Evolutionary conservation across 1,140 invertebrate species (phyloP), one percentile per base, ranked within the genome.

Genomic region (Cecropterus lyciades): DNA sequence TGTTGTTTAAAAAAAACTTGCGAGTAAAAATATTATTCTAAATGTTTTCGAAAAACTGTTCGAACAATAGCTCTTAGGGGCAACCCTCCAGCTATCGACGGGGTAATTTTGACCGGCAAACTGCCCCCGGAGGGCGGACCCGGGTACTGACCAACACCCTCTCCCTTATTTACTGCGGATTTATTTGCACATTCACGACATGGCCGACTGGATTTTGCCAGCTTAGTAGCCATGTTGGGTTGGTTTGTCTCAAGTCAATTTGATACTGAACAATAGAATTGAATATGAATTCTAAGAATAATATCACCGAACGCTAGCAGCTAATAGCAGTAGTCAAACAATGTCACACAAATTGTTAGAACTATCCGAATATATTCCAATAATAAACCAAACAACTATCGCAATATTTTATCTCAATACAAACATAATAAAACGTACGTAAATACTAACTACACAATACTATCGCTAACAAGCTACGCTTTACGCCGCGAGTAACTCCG

Each of bases 141-240:
- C 30, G 71, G 74, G 77, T 42, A 82, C 83, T 89, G 86, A 89
- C 86, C 86, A 74, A 69, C 78, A 77, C 80, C 80, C 79, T 74
- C 69, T 59, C 65, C 75, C 65, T 74, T 82, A 86, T 84, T 80
- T 83, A 85, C 79, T 72, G 71, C 70, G 65, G 64, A 73, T 75
- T 84, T 80, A 80, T 85, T 85, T 78, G 84, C 81, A 75, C 70
- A 72, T 69, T 65, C 67, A 68, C 67, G 78, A 72, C 57, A 84
- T 84, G 79, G 80, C 77, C 63, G 77, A 67, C 57, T 48, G 46
- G 42, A 53, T 64, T 51, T 59, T 27, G 55, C 55, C 51, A 57
- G 33, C 9, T 43, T 52, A 42, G 55, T 33, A 55, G 59, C 57
- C 51, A 67, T 66, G 33, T 67, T 64, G 13, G 37, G 33, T 59